Conservation (phyloP, 35 echinoderm and acorn worm species). For the Apostichopus californicus region DNA sequence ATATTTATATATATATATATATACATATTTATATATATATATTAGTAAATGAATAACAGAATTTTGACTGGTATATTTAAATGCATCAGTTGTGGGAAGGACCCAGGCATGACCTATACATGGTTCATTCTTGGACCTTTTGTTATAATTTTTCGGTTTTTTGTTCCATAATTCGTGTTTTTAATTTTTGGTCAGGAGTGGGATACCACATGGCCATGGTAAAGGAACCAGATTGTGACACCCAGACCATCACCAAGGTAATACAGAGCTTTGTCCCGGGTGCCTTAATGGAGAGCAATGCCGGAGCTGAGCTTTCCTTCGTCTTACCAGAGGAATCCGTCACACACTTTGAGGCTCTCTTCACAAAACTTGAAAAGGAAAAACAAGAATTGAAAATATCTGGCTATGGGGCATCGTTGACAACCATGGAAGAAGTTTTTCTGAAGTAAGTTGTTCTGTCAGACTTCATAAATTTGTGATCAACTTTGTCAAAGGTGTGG, state of each 20-base stretch:
- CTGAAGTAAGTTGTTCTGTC: constrained; percentile 71
- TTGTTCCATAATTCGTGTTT: not conserved
- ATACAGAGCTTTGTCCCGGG: constrained; percentile 61
- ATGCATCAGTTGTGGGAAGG: no score
- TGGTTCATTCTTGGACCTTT: no score
- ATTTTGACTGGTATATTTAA: no score
- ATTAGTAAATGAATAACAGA: no score
- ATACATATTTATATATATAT: no score
- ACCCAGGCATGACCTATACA: no score
- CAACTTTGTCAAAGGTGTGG: no score
- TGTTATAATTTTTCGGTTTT: no score
- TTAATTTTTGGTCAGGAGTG: constrained; percentile 50
- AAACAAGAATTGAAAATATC: constrained; percentile 65
- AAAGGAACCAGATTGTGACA: constrained; percentile 64
- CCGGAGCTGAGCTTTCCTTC: constrained; percentile 75
- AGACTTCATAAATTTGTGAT: not conserved
- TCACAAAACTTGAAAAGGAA: constrained; percentile 66
- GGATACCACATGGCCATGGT: constrained; percentile 88
- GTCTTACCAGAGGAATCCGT: constrained; percentile 71
- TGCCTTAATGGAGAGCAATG: constrained; percentile 70
- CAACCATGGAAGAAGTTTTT: constrained; percentile 92
- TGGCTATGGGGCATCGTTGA: constrained; percentile 86
- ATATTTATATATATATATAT: no score
- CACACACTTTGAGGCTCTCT: constrained; percentile 73
- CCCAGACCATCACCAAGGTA: constrained; percentile 14